Evolutionary conservation across 2,888 invertebrate genomes (phyloP).

Genomic region (Eristalis pertinax): DNA sequence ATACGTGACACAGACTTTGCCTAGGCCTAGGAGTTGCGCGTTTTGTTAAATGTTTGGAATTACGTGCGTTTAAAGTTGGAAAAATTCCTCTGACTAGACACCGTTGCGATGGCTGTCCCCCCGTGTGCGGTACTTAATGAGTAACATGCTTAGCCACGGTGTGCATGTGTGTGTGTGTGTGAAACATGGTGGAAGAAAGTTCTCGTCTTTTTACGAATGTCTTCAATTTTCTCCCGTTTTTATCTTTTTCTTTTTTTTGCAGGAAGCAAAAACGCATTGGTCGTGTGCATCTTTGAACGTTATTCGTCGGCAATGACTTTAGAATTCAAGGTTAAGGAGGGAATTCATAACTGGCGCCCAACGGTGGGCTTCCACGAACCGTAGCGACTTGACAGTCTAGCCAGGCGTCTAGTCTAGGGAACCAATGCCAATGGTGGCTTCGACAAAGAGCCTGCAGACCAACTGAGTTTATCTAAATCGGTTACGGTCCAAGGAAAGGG

Average conservation of each 20-base stretch:
- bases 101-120: no score
- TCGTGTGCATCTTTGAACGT: background rate
- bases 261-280: no score
- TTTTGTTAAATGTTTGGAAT: slow-evolving; percentile 14
- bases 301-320: no score
- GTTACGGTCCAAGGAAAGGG: no score
- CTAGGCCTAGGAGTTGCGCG: slow-evolving; percentile 1
- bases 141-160: background rate
- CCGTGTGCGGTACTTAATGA: background rate
- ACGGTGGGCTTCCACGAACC: background rate
- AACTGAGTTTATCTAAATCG: background rate
- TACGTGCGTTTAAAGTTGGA: background rate
- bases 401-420: no score
- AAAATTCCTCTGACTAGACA: background rate
- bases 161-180: background rate
- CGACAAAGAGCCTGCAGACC: background rate
- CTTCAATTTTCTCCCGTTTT: background rate
- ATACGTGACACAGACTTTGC: background rate
- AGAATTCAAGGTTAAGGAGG: background rate
- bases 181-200: background rate
- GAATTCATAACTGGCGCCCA: background rate
- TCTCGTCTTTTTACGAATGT: background rate
- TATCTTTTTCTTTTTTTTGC: no score
- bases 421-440: no score
- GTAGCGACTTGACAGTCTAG: no score